phyloP scores from a whole-genome alignment of 2,797 vertebrate species.

The Chloroceryle amazona region DNA sequence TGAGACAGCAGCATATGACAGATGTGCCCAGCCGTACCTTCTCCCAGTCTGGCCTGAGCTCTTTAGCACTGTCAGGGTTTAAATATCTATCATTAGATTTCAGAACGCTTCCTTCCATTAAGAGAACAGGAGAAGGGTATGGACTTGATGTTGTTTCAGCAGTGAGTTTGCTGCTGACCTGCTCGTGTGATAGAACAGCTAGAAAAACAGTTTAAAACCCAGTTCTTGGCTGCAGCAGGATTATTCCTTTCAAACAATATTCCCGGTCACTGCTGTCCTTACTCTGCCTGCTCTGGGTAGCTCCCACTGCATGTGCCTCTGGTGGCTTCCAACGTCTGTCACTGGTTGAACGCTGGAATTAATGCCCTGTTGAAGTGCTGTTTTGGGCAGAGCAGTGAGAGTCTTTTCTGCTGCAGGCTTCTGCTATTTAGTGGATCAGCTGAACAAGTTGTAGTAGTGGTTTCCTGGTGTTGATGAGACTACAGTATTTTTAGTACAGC shows the following conservation, averaged over 20 bases:
- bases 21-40: neutral
- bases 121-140: neutral
- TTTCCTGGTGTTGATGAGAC: neutral
- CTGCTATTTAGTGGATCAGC: neutral
- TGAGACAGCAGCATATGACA: neutral
- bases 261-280: neutral
- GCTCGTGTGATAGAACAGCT: neutral
- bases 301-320: neutral
- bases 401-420: neutral
- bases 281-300: neutral
- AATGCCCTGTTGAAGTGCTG: neutral
- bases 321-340: neutral
- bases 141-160: neutral
- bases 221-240: neutral
- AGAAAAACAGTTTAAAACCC: neutral
- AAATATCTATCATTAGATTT: neutral
- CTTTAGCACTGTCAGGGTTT: neutral
- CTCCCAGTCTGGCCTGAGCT: neutral
- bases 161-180: neutral
- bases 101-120: neutral
- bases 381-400: neutral
- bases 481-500: conserved; percentile 15
- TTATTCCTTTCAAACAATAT: neutral
- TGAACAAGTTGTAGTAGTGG: neutral
- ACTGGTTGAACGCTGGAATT: neutral